A percentile compares a stretch with the other conserved stretches of the same genome.
phyloP scores from a whole-genome alignment of 2,888 invertebrate genomes.

The Synanthedon vespiformis region DNA sequence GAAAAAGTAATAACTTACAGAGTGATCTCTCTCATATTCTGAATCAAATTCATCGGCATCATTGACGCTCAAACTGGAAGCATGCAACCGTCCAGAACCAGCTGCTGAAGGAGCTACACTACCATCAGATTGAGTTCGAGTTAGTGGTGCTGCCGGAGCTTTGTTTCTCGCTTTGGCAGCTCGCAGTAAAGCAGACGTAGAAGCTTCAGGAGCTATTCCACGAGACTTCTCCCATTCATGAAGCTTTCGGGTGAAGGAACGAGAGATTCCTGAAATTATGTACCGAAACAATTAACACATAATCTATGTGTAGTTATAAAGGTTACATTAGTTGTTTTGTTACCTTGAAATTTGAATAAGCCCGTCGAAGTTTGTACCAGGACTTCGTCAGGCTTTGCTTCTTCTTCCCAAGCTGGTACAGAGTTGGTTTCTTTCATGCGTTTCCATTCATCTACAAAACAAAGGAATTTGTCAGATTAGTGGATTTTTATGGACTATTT shows the following conservation, averaged over 20 bases:
- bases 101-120: slow-evolving; percentile 74
- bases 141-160: slow-evolving; percentile 53
- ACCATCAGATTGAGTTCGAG: slow-evolving; percentile 82
- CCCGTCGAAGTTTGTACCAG: slow-evolving; percentile 86
- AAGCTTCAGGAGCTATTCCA: slow-evolving; percentile 87
- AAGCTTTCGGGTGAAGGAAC: slow-evolving; percentile 89
- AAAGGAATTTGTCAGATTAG: too few relatives aligned
- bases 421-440: slow-evolving; percentile 76
- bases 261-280: slow-evolving; percentile 73
- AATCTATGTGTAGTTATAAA: slow-evolving; percentile 16
- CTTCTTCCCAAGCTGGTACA: slow-evolving; percentile 62
- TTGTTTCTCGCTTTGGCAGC: slow-evolving; percentile 46
- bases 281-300: too few relatives aligned
- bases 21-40: slow-evolving; percentile 66
- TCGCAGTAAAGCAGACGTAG: slow-evolving; percentile 82
- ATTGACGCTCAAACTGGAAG: slow-evolving; percentile 79
- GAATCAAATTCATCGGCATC: slow-evolving; percentile 75
- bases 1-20: slow-evolving; percentile 26
- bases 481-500: too few relatives aligned
- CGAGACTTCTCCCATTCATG: slow-evolving; percentile 94
- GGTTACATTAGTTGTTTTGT: too few relatives aligned
- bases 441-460: slow-evolving; percentile 80
- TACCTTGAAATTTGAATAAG: slow-evolving; percentile 84
- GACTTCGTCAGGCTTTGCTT: slow-evolving; percentile 72
- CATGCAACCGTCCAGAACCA: slow-evolving; percentile 73